Evolutionary conservation across 2,113 vertebrate species (phyloP).

Genomic region (Callithrix jacchus): DNA sequence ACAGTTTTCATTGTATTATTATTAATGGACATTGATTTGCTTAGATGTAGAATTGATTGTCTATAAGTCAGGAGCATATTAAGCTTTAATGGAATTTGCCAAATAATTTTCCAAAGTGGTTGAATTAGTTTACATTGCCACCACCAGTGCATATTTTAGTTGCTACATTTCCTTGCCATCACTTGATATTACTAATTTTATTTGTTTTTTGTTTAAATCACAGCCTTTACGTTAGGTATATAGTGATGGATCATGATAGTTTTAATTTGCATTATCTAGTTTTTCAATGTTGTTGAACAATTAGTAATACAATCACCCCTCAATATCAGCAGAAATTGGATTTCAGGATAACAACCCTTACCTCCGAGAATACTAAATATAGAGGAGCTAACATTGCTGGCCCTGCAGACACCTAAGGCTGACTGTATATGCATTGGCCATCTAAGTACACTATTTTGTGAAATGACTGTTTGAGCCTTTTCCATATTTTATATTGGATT

Average conservation of each 20-base stretch:
- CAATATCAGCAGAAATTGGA: background rate
- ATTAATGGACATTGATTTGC: background rate
- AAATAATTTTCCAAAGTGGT: background rate
- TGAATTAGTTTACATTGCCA: background rate
- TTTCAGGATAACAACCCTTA: background rate
- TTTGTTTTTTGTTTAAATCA: background rate
- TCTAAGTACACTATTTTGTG: background rate
- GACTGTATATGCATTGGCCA: background rate
- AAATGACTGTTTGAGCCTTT: background rate
- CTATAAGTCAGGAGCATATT: background rate
- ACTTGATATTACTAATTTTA: background rate
- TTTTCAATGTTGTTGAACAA: background rate
- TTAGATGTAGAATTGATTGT: background rate
- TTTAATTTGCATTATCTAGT: background rate
- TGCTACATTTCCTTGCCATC: background rate
- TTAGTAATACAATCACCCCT: background rate
- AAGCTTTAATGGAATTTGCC: background rate
- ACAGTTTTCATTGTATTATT: background rate
- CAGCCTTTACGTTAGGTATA: background rate
- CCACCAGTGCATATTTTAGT: background rate
- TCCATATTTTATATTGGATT: background rate
- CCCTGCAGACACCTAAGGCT: background rate
- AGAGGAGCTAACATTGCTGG: background rate
- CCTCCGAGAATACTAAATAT: background rate
- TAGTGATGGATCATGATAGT: background rate